These are phyloP conservation scores for Conger conger DNA, from an alignment of 2,113 vertebrate species.

Conservation along the genomic window DNA sequence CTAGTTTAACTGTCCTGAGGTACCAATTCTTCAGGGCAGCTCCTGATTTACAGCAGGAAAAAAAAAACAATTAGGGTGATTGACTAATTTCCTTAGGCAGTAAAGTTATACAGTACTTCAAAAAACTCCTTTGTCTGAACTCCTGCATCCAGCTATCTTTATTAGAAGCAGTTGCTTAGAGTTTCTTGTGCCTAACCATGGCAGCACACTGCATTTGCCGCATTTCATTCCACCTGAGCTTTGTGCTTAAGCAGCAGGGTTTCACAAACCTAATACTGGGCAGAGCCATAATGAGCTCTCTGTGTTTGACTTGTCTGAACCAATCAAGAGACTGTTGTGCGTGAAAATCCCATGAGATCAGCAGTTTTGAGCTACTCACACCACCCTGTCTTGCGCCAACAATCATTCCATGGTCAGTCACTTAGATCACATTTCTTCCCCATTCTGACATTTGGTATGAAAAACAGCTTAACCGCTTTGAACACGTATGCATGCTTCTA, in stretches of 20 bases:
- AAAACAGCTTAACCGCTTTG: too few relatives aligned
- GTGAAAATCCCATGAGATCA: too few relatives aligned
- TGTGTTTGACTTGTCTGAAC: background rate
- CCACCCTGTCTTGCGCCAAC: too few relatives aligned
- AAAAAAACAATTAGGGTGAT: background rate
- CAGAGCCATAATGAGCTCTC: background rate
- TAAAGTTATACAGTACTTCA: background rate
- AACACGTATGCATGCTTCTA: too few relatives aligned
- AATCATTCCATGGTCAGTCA: too few relatives aligned
- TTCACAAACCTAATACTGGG: background rate
- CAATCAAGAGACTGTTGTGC: background rate
- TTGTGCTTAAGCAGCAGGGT: background rate
- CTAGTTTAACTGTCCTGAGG: constrained; percentile 68
- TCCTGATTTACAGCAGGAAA: constrained; percentile 38
- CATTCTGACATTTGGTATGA: too few relatives aligned
- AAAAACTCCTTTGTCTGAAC: background rate
- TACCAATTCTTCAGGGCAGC: constrained; percentile 46
- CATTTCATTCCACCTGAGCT: background rate
- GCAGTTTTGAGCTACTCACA: too few relatives aligned
- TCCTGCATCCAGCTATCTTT: background rate
- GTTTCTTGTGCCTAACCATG: background rate
- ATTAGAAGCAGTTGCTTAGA: background rate
- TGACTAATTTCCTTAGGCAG: background rate
- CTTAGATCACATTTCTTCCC: too few relatives aligned
- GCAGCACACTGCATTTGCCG: background rate